These are phyloP conservation scores for Lasius platythorax DNA, from an alignment of 2,888 invertebrate species.

Conservation along the genomic window DNA sequence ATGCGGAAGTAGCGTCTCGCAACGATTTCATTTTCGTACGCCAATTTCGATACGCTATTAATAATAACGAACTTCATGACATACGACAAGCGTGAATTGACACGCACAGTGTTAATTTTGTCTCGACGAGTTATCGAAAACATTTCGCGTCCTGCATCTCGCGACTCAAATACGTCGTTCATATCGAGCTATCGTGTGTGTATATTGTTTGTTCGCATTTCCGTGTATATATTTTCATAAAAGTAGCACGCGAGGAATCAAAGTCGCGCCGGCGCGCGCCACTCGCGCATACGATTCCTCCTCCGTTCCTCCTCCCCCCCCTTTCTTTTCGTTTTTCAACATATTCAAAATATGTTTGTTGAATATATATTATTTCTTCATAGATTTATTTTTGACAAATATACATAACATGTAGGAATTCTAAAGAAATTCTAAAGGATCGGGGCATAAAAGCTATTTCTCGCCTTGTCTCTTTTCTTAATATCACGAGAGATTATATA, in stretches of 20 bases:
- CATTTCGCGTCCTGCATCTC: not conserved
- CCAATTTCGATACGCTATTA: not conserved
- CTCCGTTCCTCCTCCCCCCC: not conserved
- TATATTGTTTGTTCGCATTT: not conserved
- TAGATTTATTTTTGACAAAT: not conserved
- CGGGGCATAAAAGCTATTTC: not conserved
- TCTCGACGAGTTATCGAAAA: not conserved
- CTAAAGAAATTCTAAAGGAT: not conserved
- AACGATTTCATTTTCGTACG: not conserved
- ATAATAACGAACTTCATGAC: slow-evolving; percentile 8
- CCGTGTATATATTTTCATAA: not conserved
- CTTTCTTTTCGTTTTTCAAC: not conserved
- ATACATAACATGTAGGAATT: not conserved
- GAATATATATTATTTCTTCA: not conserved
- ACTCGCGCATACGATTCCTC: not conserved
- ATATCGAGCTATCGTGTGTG: not conserved
- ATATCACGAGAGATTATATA: not conserved
- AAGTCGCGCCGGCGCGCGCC: not conserved
- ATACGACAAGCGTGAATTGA: not conserved
- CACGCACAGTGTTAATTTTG: slow-evolving; percentile 5
- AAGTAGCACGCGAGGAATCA: not conserved
- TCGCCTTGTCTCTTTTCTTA: not conserved
- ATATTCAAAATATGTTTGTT: not conserved
- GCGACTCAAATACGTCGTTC: not conserved
- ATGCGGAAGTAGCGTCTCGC: not conserved